Base-by-base conservation (phyloP, 2,113 vertebrate species). In the Apistogramma diplotaenia region DNA sequence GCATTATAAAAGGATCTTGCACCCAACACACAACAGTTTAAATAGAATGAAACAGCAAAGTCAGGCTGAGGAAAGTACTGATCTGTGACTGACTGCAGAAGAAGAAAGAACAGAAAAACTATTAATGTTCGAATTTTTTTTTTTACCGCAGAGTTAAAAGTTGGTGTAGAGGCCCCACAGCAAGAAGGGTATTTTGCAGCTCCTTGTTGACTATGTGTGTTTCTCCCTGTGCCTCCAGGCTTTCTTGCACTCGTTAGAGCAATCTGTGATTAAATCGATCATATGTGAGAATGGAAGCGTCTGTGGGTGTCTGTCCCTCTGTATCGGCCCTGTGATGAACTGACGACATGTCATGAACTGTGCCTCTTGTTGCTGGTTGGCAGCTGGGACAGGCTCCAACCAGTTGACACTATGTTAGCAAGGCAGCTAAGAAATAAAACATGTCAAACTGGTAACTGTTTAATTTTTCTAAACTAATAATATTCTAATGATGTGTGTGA, bases 21-120 rank as follows among this genome's bases (percentile, higher is more conserved):
- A 71, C 57, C 31, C 27, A 13, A 59, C 65, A 43, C 62, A 31
- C 62, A 65, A 55, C 53, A 49, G 72, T 51, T 62, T 40, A 81
- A 56, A 40, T 58, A 84, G 78, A 77, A 87, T 84, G 75, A 78
- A 89, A 79, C n/a, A 78, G 59, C 58, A 62, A 25, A 6, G 9
- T 9, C 58, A 59, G 62, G 23, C 15, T 12, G 27, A 54, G 33
- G 46, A 11, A 58, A 76, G 25, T 0, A 40, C 4, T 57, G 37
- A 31, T 9, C 27, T 67, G 8, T 25, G 61, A 65, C 46, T 67
- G 46, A 67, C 40, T 46, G 62, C 16, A 67, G 40, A 16, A 19
- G 23, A 27, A 67, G 40, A 67, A 27, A 46, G 46, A 27, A 46
- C 0, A 6, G 62, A 70, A 13, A 25, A 27, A 49, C 16, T 19